Base-by-base conservation (phyloP, 2,113 vertebrate genomes). In the Nesogale talazaci region DNA sequence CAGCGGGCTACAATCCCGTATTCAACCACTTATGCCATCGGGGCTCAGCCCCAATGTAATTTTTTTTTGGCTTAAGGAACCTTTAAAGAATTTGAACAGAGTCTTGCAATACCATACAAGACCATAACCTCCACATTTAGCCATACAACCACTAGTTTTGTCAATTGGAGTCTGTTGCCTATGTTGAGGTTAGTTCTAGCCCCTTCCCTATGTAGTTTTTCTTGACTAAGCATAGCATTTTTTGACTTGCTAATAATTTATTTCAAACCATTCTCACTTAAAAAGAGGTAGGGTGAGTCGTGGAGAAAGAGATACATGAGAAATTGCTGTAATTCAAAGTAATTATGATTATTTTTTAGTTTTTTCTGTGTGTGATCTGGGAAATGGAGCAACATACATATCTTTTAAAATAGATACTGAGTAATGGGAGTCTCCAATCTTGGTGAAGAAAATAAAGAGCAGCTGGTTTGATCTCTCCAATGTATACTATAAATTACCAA, bases 161-260 rank as follows among this genome's bases (percentile, higher is more conserved):
- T n/a, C 4, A 31, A 46, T 1, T 34, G 4, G 9, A 84, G 11
- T 29, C 46, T 23, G 11, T 1, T 65, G 16, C 36, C 40, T 78
- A n/a, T 76, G 15, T 61, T 70, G 59, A 76, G 7, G 22, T 77
- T 25, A 72, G 14, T 22, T n/a, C 52, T 67, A 52, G 20, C 15
- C 31, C 63, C 38, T 82, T 76, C 3, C 17, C 6, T 86, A 17
- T 17, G 16, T 70, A 40, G 12, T 72, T 82, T 85, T 89, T 91
- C 85, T 70, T 38, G 16, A 46, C 40, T 77, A 46, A 89, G 20
- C 8, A 57, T 5, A 80, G 15, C 3, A 61, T 3, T 34, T 76
- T 76, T 76, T 76, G 75, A 22, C n/a, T 89, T 88, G 59, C 27
- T 75, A 80, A 82, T 63, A 85, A 42, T 92, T 89, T 65, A 86